phyloP scores from a whole-genome alignment of 2,113 vertebrate genomes.

The Eclectus roratus region DNA sequence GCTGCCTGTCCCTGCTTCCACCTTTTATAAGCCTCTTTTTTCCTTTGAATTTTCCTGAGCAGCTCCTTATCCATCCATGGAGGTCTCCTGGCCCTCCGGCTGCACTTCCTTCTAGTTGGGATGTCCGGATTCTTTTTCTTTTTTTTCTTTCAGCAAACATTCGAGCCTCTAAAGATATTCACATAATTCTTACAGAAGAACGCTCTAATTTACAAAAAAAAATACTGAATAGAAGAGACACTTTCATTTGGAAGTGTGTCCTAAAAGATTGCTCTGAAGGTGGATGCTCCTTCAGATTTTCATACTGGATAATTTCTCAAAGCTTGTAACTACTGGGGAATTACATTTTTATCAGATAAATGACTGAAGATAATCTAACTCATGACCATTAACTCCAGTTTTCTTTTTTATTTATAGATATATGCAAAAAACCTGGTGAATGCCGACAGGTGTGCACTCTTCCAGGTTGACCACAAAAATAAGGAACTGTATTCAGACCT shows the following conservation, averaged over 20 bases:
- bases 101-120: too few relatives aligned
- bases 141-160: background rate
- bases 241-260: background rate
- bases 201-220: background rate
- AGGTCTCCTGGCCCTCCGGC: too few relatives aligned
- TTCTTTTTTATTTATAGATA: conserved; percentile 83
- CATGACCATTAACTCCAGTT: background rate
- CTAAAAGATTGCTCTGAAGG: background rate
- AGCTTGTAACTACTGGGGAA: background rate
- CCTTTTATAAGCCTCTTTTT: too few relatives aligned
- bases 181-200: background rate
- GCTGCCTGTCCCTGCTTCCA: too few relatives aligned
- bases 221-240: background rate
- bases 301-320: background rate
- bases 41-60: too few relatives aligned
- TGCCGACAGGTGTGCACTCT: conserved; percentile 97
- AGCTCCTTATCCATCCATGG: too few relatives aligned
- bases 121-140: background rate
- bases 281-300: background rate
- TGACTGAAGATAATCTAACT: background rate
- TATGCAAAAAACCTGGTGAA: conserved; percentile 99
- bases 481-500: conserved; percentile 97
- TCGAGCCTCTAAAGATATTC: background rate
- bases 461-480: conserved; percentile 99
- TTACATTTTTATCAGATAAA: background rate